Percentiles rank a stretch among this genome's conserved stretches.
Evolutionary conservation across 2,113 vertebrate species (phyloP).

Genomic region (Rhinichthys klamathensis): DNA sequence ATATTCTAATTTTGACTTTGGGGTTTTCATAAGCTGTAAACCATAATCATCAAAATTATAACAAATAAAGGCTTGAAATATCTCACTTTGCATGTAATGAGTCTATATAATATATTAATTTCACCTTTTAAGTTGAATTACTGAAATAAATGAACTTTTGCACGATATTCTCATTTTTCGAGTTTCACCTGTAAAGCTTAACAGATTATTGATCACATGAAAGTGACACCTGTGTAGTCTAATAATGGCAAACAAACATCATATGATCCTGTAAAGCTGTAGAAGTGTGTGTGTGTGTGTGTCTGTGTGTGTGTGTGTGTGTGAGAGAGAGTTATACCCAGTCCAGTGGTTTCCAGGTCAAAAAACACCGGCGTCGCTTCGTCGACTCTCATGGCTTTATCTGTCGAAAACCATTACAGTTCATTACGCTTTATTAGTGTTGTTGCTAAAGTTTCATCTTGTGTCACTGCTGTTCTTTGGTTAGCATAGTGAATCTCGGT

Average conservation of each 20-base stretch:
- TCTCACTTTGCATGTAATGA: no score
- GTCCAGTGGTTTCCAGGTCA: conserved; percentile 76
- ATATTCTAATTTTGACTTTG: no score
- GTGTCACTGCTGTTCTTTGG: not conserved
- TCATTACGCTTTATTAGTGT: not conserved
- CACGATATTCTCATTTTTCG: no score
- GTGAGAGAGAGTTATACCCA: conserved; percentile 56
- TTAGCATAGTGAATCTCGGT: no score
- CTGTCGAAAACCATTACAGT: conserved; percentile 35
- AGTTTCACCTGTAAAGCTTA: not conserved
- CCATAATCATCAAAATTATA: no score
- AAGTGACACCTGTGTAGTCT: not conserved
- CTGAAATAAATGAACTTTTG: no score
- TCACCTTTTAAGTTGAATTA: no score
- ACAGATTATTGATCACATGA: not conserved
- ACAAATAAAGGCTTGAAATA: no score
- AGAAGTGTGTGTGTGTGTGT: no score
- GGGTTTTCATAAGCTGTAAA: no score
- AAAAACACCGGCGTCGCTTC: conserved; percentile 66
- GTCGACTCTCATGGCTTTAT: conserved; percentile 33
- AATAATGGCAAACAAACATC: not conserved
- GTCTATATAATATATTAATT: no score
- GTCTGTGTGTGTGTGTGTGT: no score
- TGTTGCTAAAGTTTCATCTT: not conserved
- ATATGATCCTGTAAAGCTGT: not conserved